phyloP scores from a whole-genome alignment of 2,888 invertebrate genomes.

The Drosophila rellima region DNA sequence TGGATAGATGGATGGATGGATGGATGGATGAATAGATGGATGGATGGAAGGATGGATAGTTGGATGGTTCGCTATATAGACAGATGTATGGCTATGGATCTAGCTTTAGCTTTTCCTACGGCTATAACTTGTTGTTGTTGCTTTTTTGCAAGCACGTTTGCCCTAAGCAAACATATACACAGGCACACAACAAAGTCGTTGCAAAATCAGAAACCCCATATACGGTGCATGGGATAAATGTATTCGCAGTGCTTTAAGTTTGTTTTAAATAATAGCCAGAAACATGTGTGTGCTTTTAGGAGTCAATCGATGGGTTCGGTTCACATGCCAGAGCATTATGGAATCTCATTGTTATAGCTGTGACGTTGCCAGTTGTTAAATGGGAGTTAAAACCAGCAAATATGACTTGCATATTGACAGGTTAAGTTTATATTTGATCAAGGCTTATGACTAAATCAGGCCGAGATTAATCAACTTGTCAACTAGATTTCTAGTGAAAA shows the following conservation, averaged over 20 bases:
- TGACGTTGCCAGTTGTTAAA: neutral
- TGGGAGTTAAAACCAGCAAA: neutral
- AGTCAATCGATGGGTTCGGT: slow-evolving; percentile 21
- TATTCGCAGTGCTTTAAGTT: slow-evolving; percentile 56
- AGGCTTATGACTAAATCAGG: neutral
- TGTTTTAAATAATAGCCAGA: slow-evolving; percentile 57
- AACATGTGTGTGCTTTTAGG: slow-evolving; percentile 19
- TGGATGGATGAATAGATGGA: slow-evolving; percentile 38
- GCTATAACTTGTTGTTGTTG: slow-evolving; percentile 12
- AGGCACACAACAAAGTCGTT: slow-evolving; percentile 28
- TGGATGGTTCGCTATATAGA: slow-evolving; percentile 61
- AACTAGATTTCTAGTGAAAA: neutral
- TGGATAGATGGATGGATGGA: slow-evolving; percentile 63
- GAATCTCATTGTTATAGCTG: slow-evolving; percentile 11
- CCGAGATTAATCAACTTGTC: neutral
- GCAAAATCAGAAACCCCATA: slow-evolving; percentile 35
- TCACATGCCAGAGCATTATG: slow-evolving; percentile 13
- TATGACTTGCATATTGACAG: neutral
- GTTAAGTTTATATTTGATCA: neutral
- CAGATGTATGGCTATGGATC: slow-evolving; percentile 48
- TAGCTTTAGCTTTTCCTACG: slow-evolving; percentile 9
- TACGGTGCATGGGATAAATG: slow-evolving; percentile 30
- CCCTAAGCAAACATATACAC: slow-evolving; percentile 54
- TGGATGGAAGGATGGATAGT: slow-evolving; percentile 57
- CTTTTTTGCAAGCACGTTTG: slow-evolving; percentile 68